Evolutionary conservation across 2,888 invertebrate species (phyloP), one percentile per base, ranked within the genome.

Genomic region (Rhagophthalmus giganteus): DNA sequence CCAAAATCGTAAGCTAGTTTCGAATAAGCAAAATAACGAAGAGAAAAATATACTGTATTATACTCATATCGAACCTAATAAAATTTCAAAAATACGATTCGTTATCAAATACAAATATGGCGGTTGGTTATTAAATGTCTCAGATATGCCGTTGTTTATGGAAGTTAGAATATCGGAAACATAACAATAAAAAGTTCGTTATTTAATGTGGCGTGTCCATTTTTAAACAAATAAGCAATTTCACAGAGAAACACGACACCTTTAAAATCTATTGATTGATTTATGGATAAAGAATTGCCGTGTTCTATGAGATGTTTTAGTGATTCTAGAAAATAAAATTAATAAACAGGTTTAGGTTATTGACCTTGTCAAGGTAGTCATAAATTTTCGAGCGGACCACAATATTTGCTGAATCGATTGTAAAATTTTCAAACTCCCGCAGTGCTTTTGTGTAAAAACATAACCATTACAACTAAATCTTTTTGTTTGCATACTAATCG

Each of bases 291-390:
- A 54, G 42, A 45, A 45, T 46, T 47, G 41, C 39, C 42, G 46
- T 55, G 51, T 51, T 50, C 55, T 47, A 50, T 50, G 50, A 41
- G 41, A 46, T 55, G 39, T 55, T 55, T 55, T 51, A 51, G 55
- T 32, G 46, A 46, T 51, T 54, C 51, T 46, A 41, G 45, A 50
- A n/a, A 54, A 51, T 50, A 54, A 54, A 54, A 54, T 50, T 54
- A 50, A 46, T 46, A 54, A 54, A 54, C 54, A 54, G 54, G 54
- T 54, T 54, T 54, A 38, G 54, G 50, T 49, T 31, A 54, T 34
- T 46, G 33, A 35, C 50, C 54, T 50, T 50, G 54, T 54, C 50
- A 54, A 54, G 50, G 50, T 42, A 46, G 30, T 40, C 37, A 54
- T 46, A 54, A 44, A 54, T 54, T 54, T 54, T 54, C 32, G 16